Evolutionary conservation across 2,797 vertebrate species (phyloP), one percentile per base, ranked within the genome.

Genomic region (Chrysocyon brachyurus): DNA sequence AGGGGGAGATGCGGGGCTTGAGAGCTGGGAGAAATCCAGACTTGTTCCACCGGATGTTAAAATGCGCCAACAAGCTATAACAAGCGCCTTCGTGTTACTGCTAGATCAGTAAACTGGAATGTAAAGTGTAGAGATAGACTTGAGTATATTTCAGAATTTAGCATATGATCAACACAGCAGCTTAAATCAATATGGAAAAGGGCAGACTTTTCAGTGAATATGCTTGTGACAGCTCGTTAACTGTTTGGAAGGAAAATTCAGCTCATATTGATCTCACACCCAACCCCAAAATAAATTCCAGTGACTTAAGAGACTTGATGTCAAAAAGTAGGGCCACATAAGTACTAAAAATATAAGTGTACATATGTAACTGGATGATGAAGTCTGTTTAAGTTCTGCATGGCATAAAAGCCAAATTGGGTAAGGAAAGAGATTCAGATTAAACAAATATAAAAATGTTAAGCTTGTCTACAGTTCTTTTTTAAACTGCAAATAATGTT

Each of bases 241-340:
- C 63, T 64, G 46, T 14, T 49, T 94, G 56, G 49, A 87, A 97
- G 77, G 63, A 90, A 96, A 84, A 90, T 81, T 49, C 77, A 91
- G 24, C 83, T 68, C 19, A 31, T 85, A 19, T 59, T 17, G 6
- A 8, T 79, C 72, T 95, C 31, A 92, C 14, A 52, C 4, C 24
- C 22, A 33, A 19, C 33, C 49, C n/a, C 52, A 73, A 86, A 52
- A 86, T 82, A 91, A 81, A 73, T 56, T 61, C 68, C n/a, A 79
- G 4, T 77, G n/a, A 89, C 54, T 85, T 78, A 79, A 79, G 85
- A 85, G 49, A 70, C 36, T 40, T 84, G 83, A 63, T 87, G 22
- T 90, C 72, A 93, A 92, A 79, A 81, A 68, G 49, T 56, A 57
- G 24, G 66, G 36, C 57, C 46, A 57, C 15, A 1, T 46, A 79